phyloP scores from a whole-genome alignment of 30 jellyfish, hydroid and myxozoan genomes.

The Calvadosia cruxmelitensis region DNA sequence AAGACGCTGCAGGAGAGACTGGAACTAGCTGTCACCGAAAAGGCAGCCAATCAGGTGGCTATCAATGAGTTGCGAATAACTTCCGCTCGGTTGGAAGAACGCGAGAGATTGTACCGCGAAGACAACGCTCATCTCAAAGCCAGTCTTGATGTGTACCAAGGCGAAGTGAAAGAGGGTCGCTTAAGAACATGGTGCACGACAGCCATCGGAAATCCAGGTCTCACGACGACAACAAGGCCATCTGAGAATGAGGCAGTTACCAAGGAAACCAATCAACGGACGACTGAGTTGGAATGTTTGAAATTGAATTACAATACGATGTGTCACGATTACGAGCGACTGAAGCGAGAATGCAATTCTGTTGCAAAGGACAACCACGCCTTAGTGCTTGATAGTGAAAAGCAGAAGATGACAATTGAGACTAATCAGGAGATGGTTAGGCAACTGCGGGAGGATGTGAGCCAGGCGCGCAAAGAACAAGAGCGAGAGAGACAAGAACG shows the following conservation, averaged over 20 bases:
- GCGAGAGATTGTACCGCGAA: background rate
- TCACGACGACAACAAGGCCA: too few relatives aligned
- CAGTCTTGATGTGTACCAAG: background rate
- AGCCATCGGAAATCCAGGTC: too few relatives aligned
- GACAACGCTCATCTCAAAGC: background rate
- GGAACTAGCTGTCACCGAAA: background rate
- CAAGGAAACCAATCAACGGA: background rate
- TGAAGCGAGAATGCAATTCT: background rate
- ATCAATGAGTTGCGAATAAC: background rate
- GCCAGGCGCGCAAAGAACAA: background rate
- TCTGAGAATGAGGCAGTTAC: too few relatives aligned
- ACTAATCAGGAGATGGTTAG: background rate
- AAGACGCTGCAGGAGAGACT: background rate
- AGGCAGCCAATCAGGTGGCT: background rate
- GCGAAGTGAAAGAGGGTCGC: background rate
- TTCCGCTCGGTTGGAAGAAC: background rate
- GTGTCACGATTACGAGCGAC: background rate
- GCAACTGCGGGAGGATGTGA: background rate
- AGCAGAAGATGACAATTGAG: background rate
- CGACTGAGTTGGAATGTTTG: background rate
- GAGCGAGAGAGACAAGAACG: background rate
- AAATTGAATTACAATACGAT: background rate
- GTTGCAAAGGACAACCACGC: background rate
- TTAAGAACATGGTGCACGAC: background rate
- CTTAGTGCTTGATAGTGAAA: background rate